A percentile compares a stretch with the other conserved stretches of the same genome.
Evolutionary conservation across 2,888 invertebrate species (phyloP).

Genomic region (Trissolcus brochymenae): DNA sequence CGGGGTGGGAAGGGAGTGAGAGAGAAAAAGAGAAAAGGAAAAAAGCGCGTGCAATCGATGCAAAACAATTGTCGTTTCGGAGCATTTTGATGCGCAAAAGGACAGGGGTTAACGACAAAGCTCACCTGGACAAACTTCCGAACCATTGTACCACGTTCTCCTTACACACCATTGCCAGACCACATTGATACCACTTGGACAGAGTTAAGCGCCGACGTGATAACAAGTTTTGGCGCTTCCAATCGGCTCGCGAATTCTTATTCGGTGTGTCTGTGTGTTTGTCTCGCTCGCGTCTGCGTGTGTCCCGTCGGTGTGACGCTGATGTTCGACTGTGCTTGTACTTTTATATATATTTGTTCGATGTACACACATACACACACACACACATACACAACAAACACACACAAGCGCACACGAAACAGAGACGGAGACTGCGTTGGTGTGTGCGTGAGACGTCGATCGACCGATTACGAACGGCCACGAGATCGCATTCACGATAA

Average conservation of each 20-base stretch:
- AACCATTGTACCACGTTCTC: conserved; percentile 99
- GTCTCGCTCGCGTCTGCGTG: conserved; percentile 5
- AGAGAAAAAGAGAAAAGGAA: conserved; percentile 31
- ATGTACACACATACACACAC: not conserved
- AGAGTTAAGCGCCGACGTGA: conserved; percentile 72
- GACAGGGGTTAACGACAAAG: conserved; percentile 11
- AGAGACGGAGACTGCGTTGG: conserved; percentile 7
- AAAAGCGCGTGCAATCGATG: conserved; percentile 4
- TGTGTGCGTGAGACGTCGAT: conserved; percentile 32
- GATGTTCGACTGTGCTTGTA: not conserved
- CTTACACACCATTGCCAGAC: conserved; percentile 96
- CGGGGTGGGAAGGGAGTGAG: not conserved
- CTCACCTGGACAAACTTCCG: conserved; percentile 83
- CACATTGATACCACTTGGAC: conserved; percentile 78
- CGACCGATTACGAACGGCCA: conserved; percentile 51
- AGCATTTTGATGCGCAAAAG: conserved; percentile 20
- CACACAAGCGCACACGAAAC: not conserved
- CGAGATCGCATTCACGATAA: conserved; percentile 45
- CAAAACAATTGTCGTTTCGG: conserved; percentile 22
- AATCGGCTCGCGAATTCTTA: conserved; percentile 43
- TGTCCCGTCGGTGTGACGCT: not conserved
- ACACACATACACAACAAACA: not conserved
- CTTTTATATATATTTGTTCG: not conserved
- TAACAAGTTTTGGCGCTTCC: conserved; percentile 68
- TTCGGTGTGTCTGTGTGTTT: conserved; percentile 21